These are phyloP conservation scores for Sebastes cheni DNA, from an alignment of 2,797 vertebrate genomes.

Conservation along the genomic window DNA sequence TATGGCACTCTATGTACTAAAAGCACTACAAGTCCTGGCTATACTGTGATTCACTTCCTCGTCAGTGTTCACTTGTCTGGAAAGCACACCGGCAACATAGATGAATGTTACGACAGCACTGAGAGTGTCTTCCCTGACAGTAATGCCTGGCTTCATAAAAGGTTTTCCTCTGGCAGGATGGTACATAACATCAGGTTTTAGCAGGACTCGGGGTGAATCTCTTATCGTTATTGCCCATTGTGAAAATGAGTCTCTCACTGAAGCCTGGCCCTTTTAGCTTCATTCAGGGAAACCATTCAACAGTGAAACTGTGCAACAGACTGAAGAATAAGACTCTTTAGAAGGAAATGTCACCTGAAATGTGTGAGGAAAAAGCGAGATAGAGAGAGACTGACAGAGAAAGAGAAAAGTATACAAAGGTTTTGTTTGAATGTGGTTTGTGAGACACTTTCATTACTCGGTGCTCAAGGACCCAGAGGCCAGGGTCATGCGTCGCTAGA, in stretches of 20 bases:
- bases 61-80: constrained; percentile 33
- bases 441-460: constrained; percentile 14
- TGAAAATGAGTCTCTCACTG: constrained; percentile 61
- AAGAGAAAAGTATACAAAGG: constrained; percentile 18
- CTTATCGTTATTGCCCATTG: constrained; percentile 60
- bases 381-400: neutral
- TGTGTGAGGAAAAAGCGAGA: constrained; percentile 8
- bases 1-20: neutral
- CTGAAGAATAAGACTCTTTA: constrained; percentile 54
- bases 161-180: constrained; percentile 31
- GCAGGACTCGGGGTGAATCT: constrained; percentile 42
- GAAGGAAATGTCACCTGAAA: constrained; percentile 54
- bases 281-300: constrained; percentile 64
- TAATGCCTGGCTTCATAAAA: constrained; percentile 35
- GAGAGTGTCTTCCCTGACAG: constrained; percentile 39
- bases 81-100: constrained; percentile 13
- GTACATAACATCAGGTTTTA: constrained; percentile 31
- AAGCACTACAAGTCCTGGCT: constrained; percentile 1
- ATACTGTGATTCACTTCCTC: constrained; percentile 25
- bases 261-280: constrained; percentile 54
- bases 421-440: constrained; percentile 46
- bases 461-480: constrained; percentile 24
- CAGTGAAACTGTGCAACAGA: constrained; percentile 61
- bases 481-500: constrained; percentile 46
- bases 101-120: constrained; percentile 42